Base-by-base conservation (phyloP, 2,797 vertebrate genomes). In the Lycodopsis pacificus region DNA sequence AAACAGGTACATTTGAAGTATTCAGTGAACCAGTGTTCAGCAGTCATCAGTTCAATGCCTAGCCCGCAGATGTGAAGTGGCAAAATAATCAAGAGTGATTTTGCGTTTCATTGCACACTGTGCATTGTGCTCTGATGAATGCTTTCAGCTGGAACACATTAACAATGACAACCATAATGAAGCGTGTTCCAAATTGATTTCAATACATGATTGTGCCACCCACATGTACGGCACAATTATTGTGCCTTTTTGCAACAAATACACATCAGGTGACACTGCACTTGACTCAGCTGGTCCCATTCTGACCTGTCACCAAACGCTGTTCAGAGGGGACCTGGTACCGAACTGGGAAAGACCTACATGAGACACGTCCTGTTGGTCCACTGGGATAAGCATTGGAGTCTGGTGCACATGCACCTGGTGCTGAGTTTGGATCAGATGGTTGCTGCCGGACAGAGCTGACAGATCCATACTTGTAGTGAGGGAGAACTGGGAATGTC, bases 81-180 rank as follows among this genome's bases (percentile, higher is more conserved):
- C 30, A 53, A 71, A 65, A 63, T 49, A 38, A 78, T 81, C 57
- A 54, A 14, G 64, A 57, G 49, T 17, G 64, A 80, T 78, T 82
- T 49, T 44, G 25, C 71, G 48, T 71, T 70, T 75, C 34, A 66
- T 30, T 78, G 62, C 57, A 54, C 54, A 40, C 34, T 42, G 67
- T 22, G 32, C 61, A 67, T 71, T 73, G 56, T 73, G 44, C 25
- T 51, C 67, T 9, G 59, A 72, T 72, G 49, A 65, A 72, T 11
- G 49, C 66, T 27, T 49, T 76, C 46, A 69, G 76, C 56, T 22
- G 27, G 42, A 77, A 75, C 51, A 13, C 25, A 82, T 88, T 54
- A 64, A 65, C 64, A 48, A 20, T 44, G 59, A 70, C 30, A n/a
- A 32, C 72, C 67, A 82, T 61, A 66, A 85, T 22, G 42, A 71